Conservation (phyloP, 1,140 invertebrate genomes). For the Zaprionus inermis region DNA sequence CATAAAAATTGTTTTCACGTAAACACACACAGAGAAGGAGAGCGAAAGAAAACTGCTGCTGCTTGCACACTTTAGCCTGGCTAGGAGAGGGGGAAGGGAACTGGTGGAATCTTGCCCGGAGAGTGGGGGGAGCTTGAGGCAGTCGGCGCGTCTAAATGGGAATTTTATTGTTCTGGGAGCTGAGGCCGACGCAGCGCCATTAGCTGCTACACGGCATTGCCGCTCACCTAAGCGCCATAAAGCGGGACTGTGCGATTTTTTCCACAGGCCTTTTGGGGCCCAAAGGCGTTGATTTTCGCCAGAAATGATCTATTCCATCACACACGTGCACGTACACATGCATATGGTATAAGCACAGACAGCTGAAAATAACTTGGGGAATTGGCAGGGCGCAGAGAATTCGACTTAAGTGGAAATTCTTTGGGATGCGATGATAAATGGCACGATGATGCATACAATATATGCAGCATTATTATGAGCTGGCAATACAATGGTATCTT, state of each 20-base stretch:
- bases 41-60: constrained; percentile 36
- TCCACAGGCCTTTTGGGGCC: constrained; percentile 3
- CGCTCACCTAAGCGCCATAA: constrained; percentile 72
- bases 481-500: too few species aligned
- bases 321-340: constrained; percentile 1
- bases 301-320: constrained; percentile 34
- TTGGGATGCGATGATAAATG: not conserved
- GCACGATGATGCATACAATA: not conserved
- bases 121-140: constrained; percentile 19
- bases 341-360: not conserved
- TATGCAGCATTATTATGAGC: not conserved
- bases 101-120: not conserved
- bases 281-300: constrained; percentile 32
- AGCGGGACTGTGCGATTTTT: constrained; percentile 24
- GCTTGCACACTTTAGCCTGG: constrained; percentile 57
- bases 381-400: constrained; percentile 9
- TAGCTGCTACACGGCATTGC: constrained; percentile 64
- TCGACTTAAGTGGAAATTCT: not conserved
- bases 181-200: constrained; percentile 71
- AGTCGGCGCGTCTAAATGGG: constrained; percentile 68
- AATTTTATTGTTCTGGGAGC: constrained; percentile 81
- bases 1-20: constrained; percentile 82
- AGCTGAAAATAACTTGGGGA: constrained; percentile 38
- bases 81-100: not conserved
- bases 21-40: constrained; percentile 49